Evolutionary conservation across 1,140 invertebrate genomes (phyloP).

Genomic region (Rhyacophila brunnea): DNA sequence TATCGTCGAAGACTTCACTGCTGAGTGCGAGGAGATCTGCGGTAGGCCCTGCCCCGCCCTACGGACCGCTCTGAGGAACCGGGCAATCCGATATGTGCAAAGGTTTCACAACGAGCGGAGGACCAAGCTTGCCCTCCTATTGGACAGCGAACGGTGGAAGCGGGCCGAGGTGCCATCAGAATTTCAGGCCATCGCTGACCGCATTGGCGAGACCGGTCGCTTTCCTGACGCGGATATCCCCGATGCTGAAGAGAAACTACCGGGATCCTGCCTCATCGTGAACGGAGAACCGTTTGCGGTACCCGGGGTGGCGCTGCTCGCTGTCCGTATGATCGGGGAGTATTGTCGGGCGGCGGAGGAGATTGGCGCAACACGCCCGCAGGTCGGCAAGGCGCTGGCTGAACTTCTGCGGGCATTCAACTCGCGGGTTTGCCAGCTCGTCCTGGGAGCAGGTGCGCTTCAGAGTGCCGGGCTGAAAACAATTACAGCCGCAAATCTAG

Average conservation of each 20-base stretch:
- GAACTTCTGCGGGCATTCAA: slow-evolving; percentile 90
- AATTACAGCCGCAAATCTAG: slow-evolving; percentile 93
- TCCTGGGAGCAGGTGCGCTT: slow-evolving; percentile 92
- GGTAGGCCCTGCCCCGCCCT: slow-evolving; percentile 78
- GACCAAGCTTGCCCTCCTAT: slow-evolving; percentile 75
- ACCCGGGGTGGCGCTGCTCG: slow-evolving; percentile 79
- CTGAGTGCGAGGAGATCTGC: slow-evolving; percentile 74
- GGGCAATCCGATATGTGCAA: slow-evolving; percentile 88
- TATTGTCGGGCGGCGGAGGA: slow-evolving; percentile 81
- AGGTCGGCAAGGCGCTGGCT: slow-evolving; percentile 76
- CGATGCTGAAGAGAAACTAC: slow-evolving; percentile 39
- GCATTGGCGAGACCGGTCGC: slow-evolving; percentile 58
- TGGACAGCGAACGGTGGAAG: slow-evolving; percentile 93
- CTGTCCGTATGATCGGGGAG: slow-evolving; percentile 85
- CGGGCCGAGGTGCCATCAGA: slow-evolving; percentile 86
- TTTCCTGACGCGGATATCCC: slow-evolving; percentile 51
- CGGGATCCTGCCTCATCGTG: slow-evolving; percentile 64
- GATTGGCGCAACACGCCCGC: slow-evolving; percentile 63
- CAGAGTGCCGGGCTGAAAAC: slow-evolving; percentile 93
- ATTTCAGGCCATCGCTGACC: slow-evolving; percentile 82
- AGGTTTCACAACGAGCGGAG: slow-evolving; percentile 88
- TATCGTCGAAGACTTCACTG: slow-evolving; percentile 78
- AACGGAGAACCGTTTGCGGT: slow-evolving; percentile 82
- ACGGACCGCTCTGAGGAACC: slow-evolving; percentile 79
- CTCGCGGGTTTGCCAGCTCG: slow-evolving; percentile 88